Evolutionary conservation across 2,113 vertebrate species (phyloP), one percentile per base, ranked within the genome.

Genomic region (Sphyrna mokarran): DNA sequence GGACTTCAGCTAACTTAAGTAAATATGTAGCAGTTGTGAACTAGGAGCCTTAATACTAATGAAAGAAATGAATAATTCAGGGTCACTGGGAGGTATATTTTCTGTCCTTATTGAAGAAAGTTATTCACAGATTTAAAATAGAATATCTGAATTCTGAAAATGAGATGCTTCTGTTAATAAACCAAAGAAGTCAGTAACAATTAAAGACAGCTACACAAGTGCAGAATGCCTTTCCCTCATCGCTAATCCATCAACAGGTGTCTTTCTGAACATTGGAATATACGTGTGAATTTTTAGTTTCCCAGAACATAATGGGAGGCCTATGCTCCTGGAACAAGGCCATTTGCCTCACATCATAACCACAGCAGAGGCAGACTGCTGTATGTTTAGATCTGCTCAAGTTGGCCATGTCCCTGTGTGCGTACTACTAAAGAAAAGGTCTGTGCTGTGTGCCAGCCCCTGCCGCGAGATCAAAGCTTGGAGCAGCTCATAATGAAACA

Each of bases 391-490:
- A 61, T 96, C 96, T 96, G 58, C 96, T 96, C 97, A 96, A 96
- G 96, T 96, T 96, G 97, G 97, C 97, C 0, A 0, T 0, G 97
- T 97, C 97, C 97, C 96, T 96, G 96, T 96, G 96, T 95, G 96
- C 96, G 96, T 97, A 96, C 14, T 96, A 96, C 96, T 96, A 97
- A 96, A 97, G 97, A 96, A 96, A 97, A 97, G 96, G 96, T 96
- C 96, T 97, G 96, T 97, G 97, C 97, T 97, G 97, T 97, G 96
- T 96, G 97, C 97, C 96, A 97, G 97, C 97, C 98, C 98, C 97
- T 97, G 96, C 96, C 94, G 96, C 96, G 97, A 99, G 98, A 99
- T 99, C 99, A 99, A 99, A 99, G 99, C 97, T 48, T 96, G 63
- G 94, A 96, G 98, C 96, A 98, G 98, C 97, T 97, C 98, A 97